Evolutionary conservation across 2,113 vertebrate species (phyloP).

Genomic region (Spea bombifrons): DNA sequence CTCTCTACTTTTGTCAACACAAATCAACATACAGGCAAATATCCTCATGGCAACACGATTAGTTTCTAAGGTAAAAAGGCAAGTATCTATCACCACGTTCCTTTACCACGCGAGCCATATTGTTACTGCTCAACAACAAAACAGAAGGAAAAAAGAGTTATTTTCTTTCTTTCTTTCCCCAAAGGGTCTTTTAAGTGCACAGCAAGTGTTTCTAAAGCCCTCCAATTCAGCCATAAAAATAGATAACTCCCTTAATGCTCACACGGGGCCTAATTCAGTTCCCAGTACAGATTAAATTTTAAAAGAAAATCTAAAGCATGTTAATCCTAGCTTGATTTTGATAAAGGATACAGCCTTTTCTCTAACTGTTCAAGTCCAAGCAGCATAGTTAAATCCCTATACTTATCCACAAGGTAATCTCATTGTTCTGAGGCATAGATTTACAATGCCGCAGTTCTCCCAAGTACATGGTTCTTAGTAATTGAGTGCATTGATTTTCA

Average conservation of each 20-base stretch:
- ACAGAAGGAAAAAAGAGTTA: background rate
- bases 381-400: slow-evolving; percentile 22
- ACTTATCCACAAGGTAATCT: slow-evolving; percentile 29
- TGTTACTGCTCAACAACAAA: no score
- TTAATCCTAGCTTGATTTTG: slow-evolving; percentile 29
- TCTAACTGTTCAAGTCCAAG: slow-evolving; percentile 16
- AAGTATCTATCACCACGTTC: no score
- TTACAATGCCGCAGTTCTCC: slow-evolving; percentile 31
- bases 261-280: background rate
- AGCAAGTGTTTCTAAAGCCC: background rate
- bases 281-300: background rate
- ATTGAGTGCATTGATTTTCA: slow-evolving; percentile 44
- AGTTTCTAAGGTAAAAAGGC: no score
- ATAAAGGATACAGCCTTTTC: slow-evolving; percentile 18
- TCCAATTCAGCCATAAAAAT: background rate
- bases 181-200: no score
- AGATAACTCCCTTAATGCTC: background rate
- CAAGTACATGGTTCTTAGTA: slow-evolving; percentile 35
- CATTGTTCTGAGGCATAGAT: slow-evolving; percentile 35
- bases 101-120: no score
- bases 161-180: no score
- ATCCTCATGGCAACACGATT: no score
- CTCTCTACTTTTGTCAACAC: no score
- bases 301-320: slow-evolving; percentile 23
- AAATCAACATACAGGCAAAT: no score